Conservation (phyloP, 2,797 vertebrate species). For the Sebastes glaucus region DNA sequence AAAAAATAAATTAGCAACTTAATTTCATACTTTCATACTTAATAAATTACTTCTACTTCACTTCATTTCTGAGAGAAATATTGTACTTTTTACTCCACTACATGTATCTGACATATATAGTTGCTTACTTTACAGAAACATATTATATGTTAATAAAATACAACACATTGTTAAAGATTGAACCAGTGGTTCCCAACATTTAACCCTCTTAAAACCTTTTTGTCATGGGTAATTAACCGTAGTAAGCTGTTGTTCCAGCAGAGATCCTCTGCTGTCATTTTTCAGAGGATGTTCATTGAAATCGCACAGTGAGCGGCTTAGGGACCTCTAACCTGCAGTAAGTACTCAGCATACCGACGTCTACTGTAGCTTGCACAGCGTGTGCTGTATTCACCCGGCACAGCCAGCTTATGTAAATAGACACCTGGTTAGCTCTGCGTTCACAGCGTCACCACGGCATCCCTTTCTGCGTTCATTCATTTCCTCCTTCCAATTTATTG, state of each 20-base stretch:
- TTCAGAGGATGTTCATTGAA: background rate
- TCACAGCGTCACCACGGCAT: background rate
- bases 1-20: no score
- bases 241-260: background rate
- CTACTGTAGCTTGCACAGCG: background rate
- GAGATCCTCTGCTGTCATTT: background rate
- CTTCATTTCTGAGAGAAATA: no score
- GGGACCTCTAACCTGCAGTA: background rate
- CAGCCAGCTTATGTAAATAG: background rate
- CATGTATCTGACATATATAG: background rate
- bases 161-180: background rate
- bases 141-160: background rate
- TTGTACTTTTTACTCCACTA: no score
- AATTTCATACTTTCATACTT: no score
- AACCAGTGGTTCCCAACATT: background rate
- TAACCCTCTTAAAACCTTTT: no score
- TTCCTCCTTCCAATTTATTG: background rate
- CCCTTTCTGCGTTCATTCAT: background rate
- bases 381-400: background rate
- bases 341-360: background rate
- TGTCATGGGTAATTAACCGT: background rate
- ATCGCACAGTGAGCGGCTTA: background rate
- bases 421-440: background rate
- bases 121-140: background rate
- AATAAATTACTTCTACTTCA: no score